A percentile compares a stretch with the other conserved stretches of the same genome.
Conservation (phyloP, 2,888 invertebrate species). For the Polyommatus icarus region DNA sequence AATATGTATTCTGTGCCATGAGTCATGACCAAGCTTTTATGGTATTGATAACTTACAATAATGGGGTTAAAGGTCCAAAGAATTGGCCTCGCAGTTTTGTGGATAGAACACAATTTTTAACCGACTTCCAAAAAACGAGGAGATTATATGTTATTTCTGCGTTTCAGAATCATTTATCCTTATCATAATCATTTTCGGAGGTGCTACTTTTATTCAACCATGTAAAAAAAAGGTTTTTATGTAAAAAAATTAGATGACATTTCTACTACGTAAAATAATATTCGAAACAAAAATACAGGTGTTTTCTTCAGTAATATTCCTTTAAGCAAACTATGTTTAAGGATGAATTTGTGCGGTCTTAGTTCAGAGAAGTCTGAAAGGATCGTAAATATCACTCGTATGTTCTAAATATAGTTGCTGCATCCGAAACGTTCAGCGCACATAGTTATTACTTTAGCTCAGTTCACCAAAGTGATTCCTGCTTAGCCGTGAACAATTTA, state of each 20-base stretch:
- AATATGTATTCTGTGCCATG: background rate
- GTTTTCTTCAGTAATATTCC: background rate
- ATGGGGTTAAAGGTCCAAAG: background rate
- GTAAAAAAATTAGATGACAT: too few relatives aligned
- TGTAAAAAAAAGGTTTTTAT: too few relatives aligned
- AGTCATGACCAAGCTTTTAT: background rate
- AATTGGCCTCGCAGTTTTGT: background rate
- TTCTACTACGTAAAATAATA: background rate
- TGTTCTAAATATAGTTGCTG: slow-evolving; percentile 18
- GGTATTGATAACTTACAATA: background rate
- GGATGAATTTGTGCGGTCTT: background rate
- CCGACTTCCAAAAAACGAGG: too few relatives aligned
- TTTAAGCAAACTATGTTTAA: background rate
- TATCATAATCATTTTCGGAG: too few relatives aligned
- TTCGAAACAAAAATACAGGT: background rate
- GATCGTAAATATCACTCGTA: slow-evolving; percentile 17
- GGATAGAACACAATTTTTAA: background rate
- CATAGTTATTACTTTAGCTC: slow-evolving; percentile 21
- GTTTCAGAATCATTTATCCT: too few relatives aligned
- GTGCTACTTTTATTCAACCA: too few relatives aligned
- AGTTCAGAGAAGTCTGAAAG: slow-evolving; percentile 16
- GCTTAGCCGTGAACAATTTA: slow-evolving; percentile 22
- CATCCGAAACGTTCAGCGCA: slow-evolving; percentile 14
- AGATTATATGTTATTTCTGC: too few relatives aligned
- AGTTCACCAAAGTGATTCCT: slow-evolving; percentile 14